Evolutionary conservation across 2,113 vertebrate genomes (phyloP).

Genomic region (Varanus salvator): DNA sequence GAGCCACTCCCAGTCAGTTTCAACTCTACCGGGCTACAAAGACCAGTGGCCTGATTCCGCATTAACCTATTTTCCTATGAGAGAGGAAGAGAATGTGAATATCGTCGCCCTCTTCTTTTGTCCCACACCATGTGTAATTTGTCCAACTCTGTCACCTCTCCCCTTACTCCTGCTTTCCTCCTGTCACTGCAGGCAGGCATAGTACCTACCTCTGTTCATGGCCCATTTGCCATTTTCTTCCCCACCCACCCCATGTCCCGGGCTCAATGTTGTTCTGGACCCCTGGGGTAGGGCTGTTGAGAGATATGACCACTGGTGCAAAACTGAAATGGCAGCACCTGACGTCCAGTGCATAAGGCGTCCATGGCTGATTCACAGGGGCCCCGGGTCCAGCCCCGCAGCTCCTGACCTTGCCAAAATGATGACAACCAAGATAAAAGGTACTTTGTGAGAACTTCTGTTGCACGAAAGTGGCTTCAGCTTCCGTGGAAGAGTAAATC

Average conservation of each 20-base stretch:
- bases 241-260: not conserved
- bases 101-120: too few relatives aligned
- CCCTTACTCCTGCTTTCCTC: too few relatives aligned
- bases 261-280: not conserved
- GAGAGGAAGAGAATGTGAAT: too few relatives aligned
- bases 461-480: not conserved
- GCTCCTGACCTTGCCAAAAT: not conserved
- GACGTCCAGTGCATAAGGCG: too few relatives aligned
- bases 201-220: not conserved
- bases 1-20: too few relatives aligned
- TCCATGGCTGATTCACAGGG: too few relatives aligned
- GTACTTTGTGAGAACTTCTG: not conserved
- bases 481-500: conserved; percentile 5
- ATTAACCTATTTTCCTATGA: too few relatives aligned
- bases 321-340: not conserved
- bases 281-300: not conserved
- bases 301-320: not conserved
- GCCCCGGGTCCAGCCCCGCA: not conserved
- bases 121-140: too few relatives aligned
- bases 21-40: too few relatives aligned
- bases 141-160: too few relatives aligned
- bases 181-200: too few relatives aligned
- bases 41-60: too few relatives aligned
- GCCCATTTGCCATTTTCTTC: not conserved
- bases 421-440: not conserved